Evolutionary conservation across 2,113 vertebrate genomes (phyloP), one percentile per base, ranked within the genome.

Genomic region (Egretta garzetta): DNA sequence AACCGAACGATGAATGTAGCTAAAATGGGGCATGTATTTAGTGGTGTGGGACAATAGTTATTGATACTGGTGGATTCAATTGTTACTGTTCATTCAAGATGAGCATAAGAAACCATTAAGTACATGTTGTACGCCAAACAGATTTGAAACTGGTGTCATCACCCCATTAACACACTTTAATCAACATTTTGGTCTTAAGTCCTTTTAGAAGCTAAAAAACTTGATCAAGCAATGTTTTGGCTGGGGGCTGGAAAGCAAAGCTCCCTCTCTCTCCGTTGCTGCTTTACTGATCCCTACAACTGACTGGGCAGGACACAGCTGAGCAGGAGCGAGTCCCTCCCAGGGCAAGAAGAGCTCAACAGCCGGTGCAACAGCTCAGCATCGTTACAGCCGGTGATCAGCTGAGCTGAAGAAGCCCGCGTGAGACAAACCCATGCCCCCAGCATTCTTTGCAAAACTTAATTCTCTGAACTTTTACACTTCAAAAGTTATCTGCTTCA

Each of bases 271-370:
- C 32, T 80, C 14, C 23, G 3, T 24, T 33, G 33, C 33, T 89
- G 33, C 26, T 66, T 64, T 84, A 24, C 18, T 21, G 50, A 35
- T 53, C 17, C 24, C 22, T 88, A 8, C 32, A 73, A 12, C 24
- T 47, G 49, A 5, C 37, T 10, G 41, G 50, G 55, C n/a, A 49
- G 60, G 30, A 71, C 6, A 9, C 3, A 24, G 74, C 5, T 0
- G 2, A 56, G 67, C 5, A n/a, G 67, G 58, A 43, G 6, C 9
- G 30, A 37, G 16, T 33, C 60, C 30, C 16, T 82, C 67, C 71
- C 37, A 24, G 58, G 30, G 37, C 35, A 73, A 64, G 52, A 12
- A 56, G 47, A 68, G 35, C 43, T 55, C 71, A 13, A 6, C 52
- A 59, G 41, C 55, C 5, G 3, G 8, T 11, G 6, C 28, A 60